Conservation (phyloP, 1,140 invertebrate genomes). For the Lordiphosa clarofinis region DNA sequence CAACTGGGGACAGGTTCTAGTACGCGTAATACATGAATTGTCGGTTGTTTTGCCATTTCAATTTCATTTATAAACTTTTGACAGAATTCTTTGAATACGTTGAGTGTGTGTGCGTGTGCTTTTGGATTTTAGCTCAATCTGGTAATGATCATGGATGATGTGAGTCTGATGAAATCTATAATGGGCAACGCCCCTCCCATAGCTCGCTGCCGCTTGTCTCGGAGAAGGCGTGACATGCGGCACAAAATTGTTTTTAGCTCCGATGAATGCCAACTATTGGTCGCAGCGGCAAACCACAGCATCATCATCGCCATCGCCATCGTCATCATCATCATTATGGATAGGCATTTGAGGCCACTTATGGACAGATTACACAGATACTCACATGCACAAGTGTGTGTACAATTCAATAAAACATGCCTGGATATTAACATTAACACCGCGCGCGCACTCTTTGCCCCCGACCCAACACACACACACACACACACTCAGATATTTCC, state of each 20-base stretch:
- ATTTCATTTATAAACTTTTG: constrained; percentile 2
- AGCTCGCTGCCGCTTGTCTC: constrained; percentile 18
- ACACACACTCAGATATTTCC: background rate
- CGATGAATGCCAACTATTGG: constrained; percentile 47
- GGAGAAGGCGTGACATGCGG: constrained; percentile 44
- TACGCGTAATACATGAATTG: too few relatives aligned
- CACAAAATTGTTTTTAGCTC: constrained; percentile 39
- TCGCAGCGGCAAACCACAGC: constrained; percentile 30
- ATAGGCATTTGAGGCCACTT: constrained; percentile 60
- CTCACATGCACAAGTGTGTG: constrained; percentile 19
- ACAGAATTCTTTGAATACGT: constrained; percentile 7
- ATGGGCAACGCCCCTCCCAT: constrained; percentile 43
- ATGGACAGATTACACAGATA: constrained; percentile 55
- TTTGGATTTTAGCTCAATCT: constrained; percentile 9
- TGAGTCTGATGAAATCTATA: constrained; percentile 47
- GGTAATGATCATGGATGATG: constrained; percentile 7
- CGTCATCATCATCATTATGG: constrained; percentile 27
- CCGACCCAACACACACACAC: background rate
- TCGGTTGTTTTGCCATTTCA: background rate
- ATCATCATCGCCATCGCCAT: constrained; percentile 25
- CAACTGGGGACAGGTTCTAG: too few relatives aligned
- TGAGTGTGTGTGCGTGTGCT: background rate
- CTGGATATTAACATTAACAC: constrained; percentile 26
- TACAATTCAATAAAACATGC: constrained; percentile 27
- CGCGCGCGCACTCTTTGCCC: background rate